A percentile compares a stretch with the other conserved stretches of the same genome.
phyloP scores from a whole-genome alignment of 2,113 vertebrate genomes.

The Rutilus rutilus region DNA sequence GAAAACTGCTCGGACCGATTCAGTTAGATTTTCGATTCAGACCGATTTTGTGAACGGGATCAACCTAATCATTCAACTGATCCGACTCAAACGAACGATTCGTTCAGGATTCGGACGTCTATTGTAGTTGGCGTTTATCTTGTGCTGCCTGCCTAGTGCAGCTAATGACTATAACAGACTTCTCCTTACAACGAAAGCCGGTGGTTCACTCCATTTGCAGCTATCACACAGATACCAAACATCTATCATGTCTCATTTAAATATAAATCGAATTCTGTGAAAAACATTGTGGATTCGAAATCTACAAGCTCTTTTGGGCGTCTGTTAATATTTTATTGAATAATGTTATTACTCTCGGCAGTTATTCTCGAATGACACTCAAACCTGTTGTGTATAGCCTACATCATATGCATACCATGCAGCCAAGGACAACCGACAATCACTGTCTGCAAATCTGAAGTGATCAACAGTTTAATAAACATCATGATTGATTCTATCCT shows the following conservation, averaged over 20 bases:
- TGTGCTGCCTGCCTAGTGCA: not conserved
- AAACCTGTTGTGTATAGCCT: not conserved
- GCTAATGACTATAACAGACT: not conserved
- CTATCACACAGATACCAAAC: not conserved
- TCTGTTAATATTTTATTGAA: not conserved
- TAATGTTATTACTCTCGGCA: not conserved
- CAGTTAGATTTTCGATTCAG: not conserved
- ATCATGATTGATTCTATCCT: not conserved
- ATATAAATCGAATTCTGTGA: not conserved
- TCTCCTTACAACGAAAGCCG: not conserved
- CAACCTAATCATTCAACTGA: not conserved
- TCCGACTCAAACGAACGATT: slow-evolving; percentile 9
- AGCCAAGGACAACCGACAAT: slow-evolving; percentile 1
- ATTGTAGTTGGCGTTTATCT: not conserved
- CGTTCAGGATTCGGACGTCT: not conserved
- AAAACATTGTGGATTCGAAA: not conserved
- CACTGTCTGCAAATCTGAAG: slow-evolving; percentile 13
- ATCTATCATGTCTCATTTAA: not conserved
- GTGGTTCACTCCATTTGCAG: not conserved
- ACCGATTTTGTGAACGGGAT: not conserved
- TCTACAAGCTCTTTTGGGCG: not conserved
- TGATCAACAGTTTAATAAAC: slow-evolving; percentile 27
- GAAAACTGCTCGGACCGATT: not conserved
- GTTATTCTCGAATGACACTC: not conserved
- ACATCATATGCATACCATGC: not conserved